Evolutionary conservation across 2,113 vertebrate genomes (phyloP), one percentile per base, ranked within the genome.

Genomic region (Aphelocoma coerulescens): DNA sequence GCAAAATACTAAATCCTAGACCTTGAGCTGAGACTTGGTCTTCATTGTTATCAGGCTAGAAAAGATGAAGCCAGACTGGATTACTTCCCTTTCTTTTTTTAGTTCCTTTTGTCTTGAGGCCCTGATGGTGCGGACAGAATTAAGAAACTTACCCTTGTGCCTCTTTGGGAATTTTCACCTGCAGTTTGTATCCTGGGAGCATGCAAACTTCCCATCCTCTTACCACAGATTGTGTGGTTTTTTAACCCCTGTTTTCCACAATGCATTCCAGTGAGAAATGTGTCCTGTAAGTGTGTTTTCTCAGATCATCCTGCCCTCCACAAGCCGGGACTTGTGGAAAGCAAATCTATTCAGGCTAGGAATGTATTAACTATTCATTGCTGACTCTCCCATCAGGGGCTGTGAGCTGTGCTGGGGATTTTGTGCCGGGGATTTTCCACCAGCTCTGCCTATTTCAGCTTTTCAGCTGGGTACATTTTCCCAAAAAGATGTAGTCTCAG

Each of bases 351-450:
- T 66, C 35, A 68, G 59, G 49, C 44, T 63, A 89, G 55, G 81
- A 92, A 92, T 79, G 73, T 75, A 48, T 95, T 88, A 93, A 88
- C 59, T 76, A 46, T 78, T 94, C 52, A 44, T 66, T 46, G 20
- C 44, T 41, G 30, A 32, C 43, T 92, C 26, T 88, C 68, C 67
- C 65, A 61, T 26, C 10, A 61, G 65, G 68, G 66, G 15, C 63
- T 85, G 72, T 62, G 61, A 71, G 62, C 65, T 74, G 39, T 61
- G 67, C 69, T 11, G 30, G 85, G 90, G 83, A 96, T 95, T 95
- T 97, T 77, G 49, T 71, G 69, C 51, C 0, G 22, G 94, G 91
- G 83, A 96, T 95, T 97, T 97, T 97, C 96, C 95, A 95, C 48
- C 7, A 2, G 63, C 48, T 71, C 85, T 87, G 75, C 78, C 80